Evolutionary conservation across 2,797 vertebrate genomes (phyloP).

Genomic region (Pristis pectinata): DNA sequence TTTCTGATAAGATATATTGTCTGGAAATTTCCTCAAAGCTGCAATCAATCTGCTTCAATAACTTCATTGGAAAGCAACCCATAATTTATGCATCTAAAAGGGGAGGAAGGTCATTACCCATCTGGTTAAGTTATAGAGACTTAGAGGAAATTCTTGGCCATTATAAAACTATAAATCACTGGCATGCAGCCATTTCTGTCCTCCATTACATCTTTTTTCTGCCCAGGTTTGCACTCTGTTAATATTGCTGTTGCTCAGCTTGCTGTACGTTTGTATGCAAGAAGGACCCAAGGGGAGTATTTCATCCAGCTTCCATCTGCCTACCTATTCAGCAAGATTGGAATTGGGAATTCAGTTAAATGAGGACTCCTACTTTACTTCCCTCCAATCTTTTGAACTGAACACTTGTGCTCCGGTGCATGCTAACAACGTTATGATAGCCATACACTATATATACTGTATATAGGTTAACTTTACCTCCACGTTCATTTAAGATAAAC

Average conservation of each 20-base stretch:
- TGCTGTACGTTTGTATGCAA: background rate
- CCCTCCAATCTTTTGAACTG: background rate
- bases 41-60: background rate
- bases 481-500: slow-evolving; percentile 73
- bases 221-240: background rate
- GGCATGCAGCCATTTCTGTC: background rate
- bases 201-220: background rate
- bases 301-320: background rate
- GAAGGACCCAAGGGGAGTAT: background rate
- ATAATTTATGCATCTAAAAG: background rate
- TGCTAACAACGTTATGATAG: background rate
- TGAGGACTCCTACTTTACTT: background rate
- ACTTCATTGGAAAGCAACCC: background rate
- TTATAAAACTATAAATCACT: background rate
- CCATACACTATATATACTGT: background rate
- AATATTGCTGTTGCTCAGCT: background rate
- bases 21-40: background rate
- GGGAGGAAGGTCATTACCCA: background rate
- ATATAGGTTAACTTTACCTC: slow-evolving; percentile 58
- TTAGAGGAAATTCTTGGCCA: background rate
- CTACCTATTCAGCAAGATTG: background rate
- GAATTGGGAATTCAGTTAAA: background rate
- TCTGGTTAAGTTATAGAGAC: background rate
- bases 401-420: background rate
- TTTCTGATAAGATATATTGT: background rate